Evolutionary conservation across 2,797 vertebrate genomes (phyloP).

Genomic region (Centroberyx gerrardi): DNA sequence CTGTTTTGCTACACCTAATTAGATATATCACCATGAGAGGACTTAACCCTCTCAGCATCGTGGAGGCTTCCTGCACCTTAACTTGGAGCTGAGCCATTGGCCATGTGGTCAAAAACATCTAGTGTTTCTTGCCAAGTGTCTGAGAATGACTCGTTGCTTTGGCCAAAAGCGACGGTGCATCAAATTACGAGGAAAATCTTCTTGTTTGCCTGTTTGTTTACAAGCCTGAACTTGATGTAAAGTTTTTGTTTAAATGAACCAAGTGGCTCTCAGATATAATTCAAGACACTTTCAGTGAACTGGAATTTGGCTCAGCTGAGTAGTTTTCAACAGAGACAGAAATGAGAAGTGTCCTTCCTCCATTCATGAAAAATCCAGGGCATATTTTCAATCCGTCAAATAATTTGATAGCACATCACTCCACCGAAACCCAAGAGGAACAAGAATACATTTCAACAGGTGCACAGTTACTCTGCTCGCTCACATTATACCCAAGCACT

Average conservation of each 20-base stretch:
- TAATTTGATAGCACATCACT: background rate
- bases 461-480: background rate
- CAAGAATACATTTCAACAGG: background rate
- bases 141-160: constrained; percentile 20
- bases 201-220: constrained; percentile 50
- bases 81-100: constrained; percentile 42
- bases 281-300: background rate
- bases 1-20: constrained; percentile 20
- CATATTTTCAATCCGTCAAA: background rate
- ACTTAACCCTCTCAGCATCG: background rate
- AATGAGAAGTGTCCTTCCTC: background rate
- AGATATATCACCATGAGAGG: constrained; percentile 17
- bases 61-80: constrained; percentile 14
- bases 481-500: constrained; percentile 7
- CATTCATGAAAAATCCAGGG: background rate
- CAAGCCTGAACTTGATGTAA: constrained; percentile 29
- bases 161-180: constrained; percentile 41
- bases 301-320: background rate
- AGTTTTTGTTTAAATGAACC: constrained; percentile 3
- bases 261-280: background rate
- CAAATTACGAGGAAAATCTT: constrained; percentile 50
- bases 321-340: background rate
- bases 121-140: constrained; percentile 40
- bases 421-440: background rate
- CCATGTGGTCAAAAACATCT: constrained; percentile 32